phyloP scores from a whole-genome alignment of 2,888 invertebrate genomes.

The Schizotus pectinicornis region DNA sequence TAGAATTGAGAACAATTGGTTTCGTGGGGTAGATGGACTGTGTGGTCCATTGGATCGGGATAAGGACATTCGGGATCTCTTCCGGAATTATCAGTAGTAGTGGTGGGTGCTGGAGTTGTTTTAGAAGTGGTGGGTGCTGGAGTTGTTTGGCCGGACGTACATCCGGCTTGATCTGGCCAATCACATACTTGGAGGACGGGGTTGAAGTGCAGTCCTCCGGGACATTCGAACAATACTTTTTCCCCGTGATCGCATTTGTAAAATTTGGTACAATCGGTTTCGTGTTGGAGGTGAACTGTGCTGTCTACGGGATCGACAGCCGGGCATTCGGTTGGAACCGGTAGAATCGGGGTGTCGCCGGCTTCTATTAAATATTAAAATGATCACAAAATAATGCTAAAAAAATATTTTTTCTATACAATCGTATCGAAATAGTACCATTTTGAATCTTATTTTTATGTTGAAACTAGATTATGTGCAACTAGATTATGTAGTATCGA shows the following conservation, averaged over 20 bases:
- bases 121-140: too few species aligned
- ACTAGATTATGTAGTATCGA: too few species aligned
- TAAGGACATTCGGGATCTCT: constrained; percentile 9
- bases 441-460: too few species aligned
- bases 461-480: too few species aligned
- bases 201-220: constrained; percentile 13
- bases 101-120: too few species aligned
- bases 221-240: constrained; percentile 19
- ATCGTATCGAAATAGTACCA: too few species aligned
- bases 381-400: too few species aligned
- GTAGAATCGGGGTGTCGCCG: constrained; percentile 23
- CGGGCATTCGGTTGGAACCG: constrained; percentile 29
- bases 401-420: constrained; percentile 3
- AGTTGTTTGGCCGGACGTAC: constrained; percentile 8
- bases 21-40: constrained; percentile 24
- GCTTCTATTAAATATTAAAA: constrained; percentile 19
- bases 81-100: too few species aligned
- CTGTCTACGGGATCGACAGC: constrained; percentile 19
- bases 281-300: constrained; percentile 33
- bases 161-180: constrained; percentile 17
- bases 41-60: constrained; percentile 12
- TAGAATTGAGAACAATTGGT: constrained; percentile 21
- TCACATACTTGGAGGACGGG: constrained; percentile 12
- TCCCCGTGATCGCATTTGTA: constrained; percentile 33
- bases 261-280: constrained; percentile 32